These are phyloP conservation scores for Arion vulgaris DNA, from an alignment of 1,140 invertebrate genomes.

Conservation along the genomic window DNA sequence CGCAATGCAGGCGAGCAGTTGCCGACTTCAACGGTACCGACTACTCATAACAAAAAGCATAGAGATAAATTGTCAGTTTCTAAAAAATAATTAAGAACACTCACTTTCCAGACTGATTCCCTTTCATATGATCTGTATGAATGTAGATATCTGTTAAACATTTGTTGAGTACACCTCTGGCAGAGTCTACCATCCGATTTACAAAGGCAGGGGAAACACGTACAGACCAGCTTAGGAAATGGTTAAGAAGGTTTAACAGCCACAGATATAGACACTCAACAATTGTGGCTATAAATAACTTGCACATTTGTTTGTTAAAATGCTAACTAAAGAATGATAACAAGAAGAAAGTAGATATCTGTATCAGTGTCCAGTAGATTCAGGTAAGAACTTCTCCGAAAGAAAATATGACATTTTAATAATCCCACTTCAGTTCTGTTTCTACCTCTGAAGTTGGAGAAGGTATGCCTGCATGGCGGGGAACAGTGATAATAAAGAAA, in stretches of 20 bases:
- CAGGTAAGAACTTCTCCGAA: too few relatives aligned
- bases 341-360: neutral
- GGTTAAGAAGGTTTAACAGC: conserved; percentile 51
- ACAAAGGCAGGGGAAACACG: conserved; percentile 91
- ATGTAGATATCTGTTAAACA: conserved; percentile 97
- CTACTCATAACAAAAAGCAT: too few relatives aligned
- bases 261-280: neutral
- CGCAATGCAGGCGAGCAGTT: too few relatives aligned
- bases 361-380: too few relatives aligned
- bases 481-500: too few relatives aligned
- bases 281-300: neutral
- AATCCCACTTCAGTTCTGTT: too few relatives aligned
- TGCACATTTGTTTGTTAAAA: neutral
- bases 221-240: conserved; percentile 79
- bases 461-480: too few relatives aligned
- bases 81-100: too few relatives aligned
- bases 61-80: too few relatives aligned
- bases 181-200: conserved; percentile 92
- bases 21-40: too few relatives aligned
- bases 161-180: conserved; percentile 91
- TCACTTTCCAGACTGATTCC: conserved; percentile 88
- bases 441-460: too few relatives aligned
- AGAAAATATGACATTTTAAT: too few relatives aligned
- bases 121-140: conserved; percentile 91
- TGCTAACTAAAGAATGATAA: neutral